Evolutionary conservation across 2,797 vertebrate species (phyloP), one percentile per base, ranked within the genome.

Genomic region (Jordanella pulchra): DNA sequence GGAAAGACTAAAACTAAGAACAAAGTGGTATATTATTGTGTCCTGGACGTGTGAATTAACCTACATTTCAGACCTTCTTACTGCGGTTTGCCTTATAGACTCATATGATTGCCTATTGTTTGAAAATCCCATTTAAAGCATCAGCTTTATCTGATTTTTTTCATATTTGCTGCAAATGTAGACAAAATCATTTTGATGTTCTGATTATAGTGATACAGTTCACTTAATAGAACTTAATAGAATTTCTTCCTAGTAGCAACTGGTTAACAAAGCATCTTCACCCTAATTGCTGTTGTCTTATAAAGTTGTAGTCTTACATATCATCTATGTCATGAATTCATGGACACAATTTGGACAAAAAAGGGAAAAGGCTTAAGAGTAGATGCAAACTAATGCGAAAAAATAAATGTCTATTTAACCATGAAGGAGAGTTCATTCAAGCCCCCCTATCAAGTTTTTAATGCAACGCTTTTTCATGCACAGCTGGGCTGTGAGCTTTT

Each of bases 121-220:
- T 21, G 0, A 60, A 21, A 21, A 56, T 61, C 28, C 14, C 64
- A 0, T 58, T 69, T 21, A 58, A 25, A 3, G 48, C 17, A 21
- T 65, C 61, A 69, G 68, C 53, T 14, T 28, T 14, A 14, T 28
- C 13, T 47, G 21, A 65, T 74, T 55, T n/a, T 50, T 2, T 48
- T 73, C 45, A 28, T 35, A 44, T 25, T 32, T 65, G 4, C 14
- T 21, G 27, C 3, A 23, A 47, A 14, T 4, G 15, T 45, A 61
- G 13, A 11, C 7, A 32, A 51, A 47, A 27, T 11, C 44, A 27
- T 13, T 75, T 45, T 51, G 1, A 3, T 4, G 1, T 35, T 23
- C 21, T 10, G 56, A 7, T 5, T 35, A 12, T 60, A 15, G 64
- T 5, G n/a, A 47, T 45, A 58, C 15, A 1, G 42, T 21, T 35